Conservation (phyloP, 2,797 vertebrate genomes). For the Oreortyx pictus region DNA sequence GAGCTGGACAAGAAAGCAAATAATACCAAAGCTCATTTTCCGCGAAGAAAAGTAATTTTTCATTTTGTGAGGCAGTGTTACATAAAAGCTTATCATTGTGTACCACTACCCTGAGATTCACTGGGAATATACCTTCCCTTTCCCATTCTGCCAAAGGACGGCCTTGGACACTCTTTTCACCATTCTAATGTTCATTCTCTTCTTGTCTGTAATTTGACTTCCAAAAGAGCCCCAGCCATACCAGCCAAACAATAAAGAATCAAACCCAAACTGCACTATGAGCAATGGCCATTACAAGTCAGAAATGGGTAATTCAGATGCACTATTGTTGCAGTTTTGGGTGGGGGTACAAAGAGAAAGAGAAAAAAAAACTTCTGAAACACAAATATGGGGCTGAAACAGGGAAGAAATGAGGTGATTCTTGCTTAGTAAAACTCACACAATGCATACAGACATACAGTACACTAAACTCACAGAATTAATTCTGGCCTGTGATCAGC, state of each 20-base stretch:
- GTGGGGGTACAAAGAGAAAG: background rate
- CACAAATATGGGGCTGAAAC: background rate
- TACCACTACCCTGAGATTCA: background rate
- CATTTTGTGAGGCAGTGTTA: background rate
- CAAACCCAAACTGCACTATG: background rate
- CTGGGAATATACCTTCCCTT: background rate
- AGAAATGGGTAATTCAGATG: background rate
- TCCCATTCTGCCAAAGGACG: background rate
- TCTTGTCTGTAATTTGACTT: background rate
- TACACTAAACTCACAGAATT: background rate
- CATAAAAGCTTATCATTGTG: background rate
- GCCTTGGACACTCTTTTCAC: background rate
- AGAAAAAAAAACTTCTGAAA: background rate
- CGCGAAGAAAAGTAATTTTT: background rate
- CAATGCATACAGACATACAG: background rate
- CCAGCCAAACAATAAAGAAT: background rate
- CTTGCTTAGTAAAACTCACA: background rate
- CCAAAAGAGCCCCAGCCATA: background rate
- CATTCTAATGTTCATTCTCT: background rate
- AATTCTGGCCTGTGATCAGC: constrained; percentile 2
- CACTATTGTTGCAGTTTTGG: background rate
- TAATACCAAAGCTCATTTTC: background rate
- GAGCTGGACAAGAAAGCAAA: background rate
- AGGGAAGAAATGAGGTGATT: background rate
- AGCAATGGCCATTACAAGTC: background rate